Evolutionary conservation across 2,113 vertebrate genomes (phyloP), one percentile per base, ranked within the genome.

Genomic region (Pangasianodon hypophthalmus): DNA sequence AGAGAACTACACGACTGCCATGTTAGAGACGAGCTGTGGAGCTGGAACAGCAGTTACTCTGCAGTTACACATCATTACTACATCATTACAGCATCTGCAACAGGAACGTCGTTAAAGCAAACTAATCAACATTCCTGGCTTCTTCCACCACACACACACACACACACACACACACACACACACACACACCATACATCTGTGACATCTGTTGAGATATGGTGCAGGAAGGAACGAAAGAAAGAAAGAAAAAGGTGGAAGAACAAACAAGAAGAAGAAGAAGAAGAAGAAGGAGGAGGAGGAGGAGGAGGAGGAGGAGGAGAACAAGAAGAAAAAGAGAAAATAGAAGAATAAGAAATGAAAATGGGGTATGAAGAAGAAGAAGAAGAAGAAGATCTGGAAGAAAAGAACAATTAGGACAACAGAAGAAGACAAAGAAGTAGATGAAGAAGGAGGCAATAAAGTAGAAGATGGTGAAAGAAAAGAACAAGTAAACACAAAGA

Each of bases 71-170:
- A 19, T 24, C 41, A 24, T 24, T 77, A 77, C 73, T 46, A 4
- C 41, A 24, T 46, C 41, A 37, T 91, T 91, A 89, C 94, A 92
- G 93, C 93, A 93, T 95, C 94, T 93, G 94, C 93, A 95, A 91
- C 92, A 93, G 92, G 94, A 94, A 93, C 89, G 94, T 95, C 96
- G 94, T 96, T 96, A 95, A 95, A 95, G 95, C 95, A 95, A 95
- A 95, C 95, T 95, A 96, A 96, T 96, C 96, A 95, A 96, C 95
- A 96, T 95, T 95, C 95, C 91, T 93, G 92, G 92, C 24, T 79
- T 48, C 92, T 93, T 92, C 92, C 85, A 91, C 93, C 21, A 26
- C 44, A 41, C 60, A 71, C n/a, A 69, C 16, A 73, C 21, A 50
- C 46, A 11, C 71, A 46, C 52, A 54, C 48, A 44, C 88, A 37